Percentiles rank a stretch among this genome's conserved stretches.
Conservation (phyloP, 2,797 vertebrate genomes). For the Ispidina picta region DNA sequence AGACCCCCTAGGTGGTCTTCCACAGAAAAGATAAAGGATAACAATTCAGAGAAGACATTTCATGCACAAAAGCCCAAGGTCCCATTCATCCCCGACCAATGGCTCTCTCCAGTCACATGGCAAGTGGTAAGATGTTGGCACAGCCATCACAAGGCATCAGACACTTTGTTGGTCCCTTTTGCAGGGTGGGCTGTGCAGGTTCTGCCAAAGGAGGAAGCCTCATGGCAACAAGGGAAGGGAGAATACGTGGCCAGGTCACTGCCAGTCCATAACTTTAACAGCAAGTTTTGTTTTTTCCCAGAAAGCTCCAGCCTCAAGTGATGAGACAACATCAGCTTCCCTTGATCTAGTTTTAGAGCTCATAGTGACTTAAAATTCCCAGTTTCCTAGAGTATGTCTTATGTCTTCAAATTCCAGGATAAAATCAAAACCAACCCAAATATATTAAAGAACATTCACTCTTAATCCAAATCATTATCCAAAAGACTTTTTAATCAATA, state of each 20-base stretch:
- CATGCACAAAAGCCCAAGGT: not conserved
- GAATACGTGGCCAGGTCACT: fast-evolving
- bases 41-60: not conserved
- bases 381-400: not conserved
- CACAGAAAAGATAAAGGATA: not conserved
- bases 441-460: fast-evolving
- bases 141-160: fast-evolving
- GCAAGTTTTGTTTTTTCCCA: not conserved
- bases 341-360: not conserved
- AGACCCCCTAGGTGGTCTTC: not conserved
- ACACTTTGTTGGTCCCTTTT: not conserved
- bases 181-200: not conserved
- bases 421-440: not conserved
- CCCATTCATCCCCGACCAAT: no score
- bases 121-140: not conserved
- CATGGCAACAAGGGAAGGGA: not conserved
- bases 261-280: not conserved
- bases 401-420: not conserved
- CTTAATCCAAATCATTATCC: not conserved
- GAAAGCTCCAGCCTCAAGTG: not conserved
- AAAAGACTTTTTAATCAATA: not conserved
- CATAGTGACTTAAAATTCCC: not conserved
- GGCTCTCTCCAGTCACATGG: not conserved
- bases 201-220: not conserved
- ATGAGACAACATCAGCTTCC: not conserved